Evolutionary conservation across 2,113 vertebrate species (phyloP).

Genomic region (Platycercus adscitus): DNA sequence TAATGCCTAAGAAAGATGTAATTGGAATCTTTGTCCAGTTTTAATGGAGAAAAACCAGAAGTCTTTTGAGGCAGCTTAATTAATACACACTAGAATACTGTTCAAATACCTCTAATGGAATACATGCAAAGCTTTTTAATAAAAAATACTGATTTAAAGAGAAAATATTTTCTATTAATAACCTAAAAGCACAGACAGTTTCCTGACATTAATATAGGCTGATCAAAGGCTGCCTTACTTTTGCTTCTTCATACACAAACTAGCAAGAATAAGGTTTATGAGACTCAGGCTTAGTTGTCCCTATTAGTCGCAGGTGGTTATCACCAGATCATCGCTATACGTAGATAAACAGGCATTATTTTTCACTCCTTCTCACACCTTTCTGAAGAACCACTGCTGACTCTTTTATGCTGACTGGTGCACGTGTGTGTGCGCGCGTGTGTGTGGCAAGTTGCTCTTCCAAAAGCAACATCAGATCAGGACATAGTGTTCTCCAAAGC

Average conservation of each 20-base stretch:
- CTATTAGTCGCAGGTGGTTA: background rate
- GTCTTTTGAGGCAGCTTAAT: background rate
- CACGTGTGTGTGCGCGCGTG: rapidly evolving
- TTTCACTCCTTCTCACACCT: background rate
- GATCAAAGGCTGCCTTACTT: background rate
- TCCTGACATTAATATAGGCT: background rate
- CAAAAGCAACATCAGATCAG: background rate
- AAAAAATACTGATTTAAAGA: background rate
- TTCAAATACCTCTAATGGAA: background rate
- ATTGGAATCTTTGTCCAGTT: background rate
- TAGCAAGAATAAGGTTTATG: background rate
- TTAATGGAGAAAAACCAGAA: background rate
- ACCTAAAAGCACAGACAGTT: background rate
- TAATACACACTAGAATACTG: background rate
- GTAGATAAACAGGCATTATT: background rate
- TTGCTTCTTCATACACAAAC: background rate
- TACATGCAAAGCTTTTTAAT: background rate
- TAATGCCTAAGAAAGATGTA: background rate
- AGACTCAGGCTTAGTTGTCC: background rate
- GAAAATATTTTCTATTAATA: background rate
- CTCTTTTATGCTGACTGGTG: background rate
- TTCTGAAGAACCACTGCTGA: background rate
- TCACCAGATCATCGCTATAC: background rate
- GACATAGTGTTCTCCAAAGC: background rate
- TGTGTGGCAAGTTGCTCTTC: background rate